Evolutionary conservation across 1,140 invertebrate genomes (phyloP), one percentile per base, ranked within the genome.

Genomic region (Stenopsyche tienmushanensis): DNA sequence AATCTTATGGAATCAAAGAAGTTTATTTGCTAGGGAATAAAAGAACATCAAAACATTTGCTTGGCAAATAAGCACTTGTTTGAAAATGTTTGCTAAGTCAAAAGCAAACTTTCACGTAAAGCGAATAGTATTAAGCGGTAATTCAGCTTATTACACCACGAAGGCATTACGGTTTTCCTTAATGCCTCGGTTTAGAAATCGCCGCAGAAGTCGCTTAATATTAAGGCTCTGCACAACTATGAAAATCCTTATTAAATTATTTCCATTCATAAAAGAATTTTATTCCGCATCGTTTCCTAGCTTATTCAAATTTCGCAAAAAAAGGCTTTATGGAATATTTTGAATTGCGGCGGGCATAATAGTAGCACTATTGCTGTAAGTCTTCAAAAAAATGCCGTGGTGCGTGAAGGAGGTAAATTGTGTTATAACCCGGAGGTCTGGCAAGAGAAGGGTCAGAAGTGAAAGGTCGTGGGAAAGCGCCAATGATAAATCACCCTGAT

Each of bases 401-500:
- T 60, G 52, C 39, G 50, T 54, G 39, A 41, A 64, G 50, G 42
- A 53, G 62, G 26, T 64, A 54, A 64, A 64, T 54, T 64, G 60
- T 64, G 62, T 64, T 54, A 64, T 64, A 54, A 64, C 39, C 21
- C 18, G 13, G 52, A 62, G 44, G 45, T 49, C 45, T 54, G 24
- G 52, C 34, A 21, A 5, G 47, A 50, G 34, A 7, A 64, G 62
- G 62, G 62, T 64, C 62, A 64, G 62, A 53, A 64, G 62, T 55
- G 62, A 64, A 54, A 64, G 62, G 62, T 64, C 52, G 52, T 24
- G 45, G 44, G 45, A 62, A 52, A 62, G 59, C 62, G 23, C 49
- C 62, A 45, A 64, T 64, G 50, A 64, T 64, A 64, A 64, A 64
- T 64, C 62, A 64, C 62, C 62, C 17, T 64, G 52, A 64, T 64